These are phyloP conservation scores for Anguilla pacifica DNA, from an alignment of 2,797 vertebrate genomes.

Conservation along the genomic window DNA sequence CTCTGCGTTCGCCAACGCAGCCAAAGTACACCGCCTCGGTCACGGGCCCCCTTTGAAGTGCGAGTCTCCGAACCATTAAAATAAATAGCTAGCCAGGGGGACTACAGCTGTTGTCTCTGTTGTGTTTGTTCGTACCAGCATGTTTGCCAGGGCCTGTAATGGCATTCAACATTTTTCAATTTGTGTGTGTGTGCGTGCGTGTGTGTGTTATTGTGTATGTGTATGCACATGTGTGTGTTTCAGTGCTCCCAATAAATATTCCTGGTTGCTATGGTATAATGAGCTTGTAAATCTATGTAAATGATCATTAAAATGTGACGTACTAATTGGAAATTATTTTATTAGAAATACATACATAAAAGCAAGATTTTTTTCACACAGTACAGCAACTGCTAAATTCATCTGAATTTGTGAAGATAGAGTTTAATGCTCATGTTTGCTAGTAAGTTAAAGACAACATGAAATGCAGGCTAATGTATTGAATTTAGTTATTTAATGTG, in stretches of 20 bases:
- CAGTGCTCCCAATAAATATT: background rate
- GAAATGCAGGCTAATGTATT: background rate
- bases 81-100: slow-evolving; percentile 38
- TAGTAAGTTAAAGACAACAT: background rate
- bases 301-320: background rate
- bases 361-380: background rate
- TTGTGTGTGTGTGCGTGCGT: background rate
- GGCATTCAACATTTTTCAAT: background rate
- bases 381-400: background rate
- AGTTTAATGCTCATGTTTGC: background rate
- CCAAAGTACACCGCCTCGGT: slow-evolving; percentile 42
- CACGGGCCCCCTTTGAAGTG: slow-evolving; percentile 41
- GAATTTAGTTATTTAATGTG: no score
- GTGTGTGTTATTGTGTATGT: background rate
- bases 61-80: slow-evolving; percentile 41
- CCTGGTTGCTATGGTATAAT: slow-evolving; percentile 8
- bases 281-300: slow-evolving; percentile 3
- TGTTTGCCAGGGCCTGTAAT: slow-evolving; percentile 12
- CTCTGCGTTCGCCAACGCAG: slow-evolving; percentile 34
- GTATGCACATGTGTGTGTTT: background rate
- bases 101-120: slow-evolving; percentile 34
- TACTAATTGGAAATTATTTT: background rate
- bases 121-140: slow-evolving; percentile 28
- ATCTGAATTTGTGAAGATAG: background rate
- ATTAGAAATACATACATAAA: background rate